Evolutionary conservation across 2,113 vertebrate genomes (phyloP).

Genomic region (Maccullochella peelii): DNA sequence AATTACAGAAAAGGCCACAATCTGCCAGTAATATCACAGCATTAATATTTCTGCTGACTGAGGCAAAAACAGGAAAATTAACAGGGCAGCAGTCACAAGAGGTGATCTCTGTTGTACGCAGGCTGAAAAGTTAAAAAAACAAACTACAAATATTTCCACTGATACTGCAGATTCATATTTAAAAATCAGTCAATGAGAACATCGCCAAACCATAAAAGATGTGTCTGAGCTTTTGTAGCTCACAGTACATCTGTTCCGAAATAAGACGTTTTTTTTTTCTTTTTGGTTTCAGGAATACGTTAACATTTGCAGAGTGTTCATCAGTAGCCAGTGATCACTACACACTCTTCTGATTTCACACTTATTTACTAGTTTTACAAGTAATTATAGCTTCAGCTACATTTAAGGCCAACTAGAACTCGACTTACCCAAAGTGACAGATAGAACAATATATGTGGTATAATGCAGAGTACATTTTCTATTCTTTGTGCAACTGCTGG

Average conservation of each 20-base stretch:
- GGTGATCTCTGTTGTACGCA: conserved; percentile 1
- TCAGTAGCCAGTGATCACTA: neutral
- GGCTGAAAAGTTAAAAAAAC: conserved; percentile 3
- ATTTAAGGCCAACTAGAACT: conserved; percentile 27
- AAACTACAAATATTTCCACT: conserved; percentile 31
- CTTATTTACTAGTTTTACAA: neutral
- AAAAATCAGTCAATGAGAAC: conserved; percentile 28
- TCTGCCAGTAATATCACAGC: conserved; percentile 44
- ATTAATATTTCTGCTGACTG: conserved; percentile 41
- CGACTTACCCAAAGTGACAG: neutral
- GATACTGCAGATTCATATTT: conserved; percentile 16
- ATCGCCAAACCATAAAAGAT: conserved; percentile 1
- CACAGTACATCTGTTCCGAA: neutral
- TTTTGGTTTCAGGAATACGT: conserved; percentile 33
- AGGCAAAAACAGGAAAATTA: conserved; percentile 9
- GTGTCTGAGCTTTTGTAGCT: neutral
- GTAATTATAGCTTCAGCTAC: conserved; percentile 21
- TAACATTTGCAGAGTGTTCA: neutral
- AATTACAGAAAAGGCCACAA: conserved; percentile 53
- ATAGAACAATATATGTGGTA: conserved; percentile 19
- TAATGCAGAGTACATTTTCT: conserved; percentile 17
- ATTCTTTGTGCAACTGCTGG: neutral
- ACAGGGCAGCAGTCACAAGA: neutral
- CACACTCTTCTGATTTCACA: neutral
- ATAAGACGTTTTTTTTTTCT: neutral